Evolutionary conservation across 2,113 vertebrate genomes (phyloP), one percentile per base, ranked within the genome.

Genomic region (Pitta sordida): DNA sequence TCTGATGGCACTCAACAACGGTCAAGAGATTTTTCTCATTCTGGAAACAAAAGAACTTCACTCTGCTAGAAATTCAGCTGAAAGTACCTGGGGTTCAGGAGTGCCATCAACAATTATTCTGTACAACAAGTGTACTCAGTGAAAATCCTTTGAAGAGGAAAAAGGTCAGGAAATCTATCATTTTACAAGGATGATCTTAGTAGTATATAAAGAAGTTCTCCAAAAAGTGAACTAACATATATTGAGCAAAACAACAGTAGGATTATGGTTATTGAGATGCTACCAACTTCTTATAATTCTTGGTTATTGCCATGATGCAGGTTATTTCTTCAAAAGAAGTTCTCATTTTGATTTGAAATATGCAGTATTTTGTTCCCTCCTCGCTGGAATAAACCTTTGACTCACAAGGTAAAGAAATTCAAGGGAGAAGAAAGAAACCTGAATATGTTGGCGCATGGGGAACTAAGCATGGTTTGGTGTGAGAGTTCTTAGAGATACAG

Each of bases 91-190:
- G 43, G 64, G 70, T 67, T 85, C 24, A 36, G 67, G 68, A 88
- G 24, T 20, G 51, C 75, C 86, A 36, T 36, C 86, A 89, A 77
- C 74, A 93, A 90, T 78, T 82, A 65, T 49, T 73, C 74, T 62
- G 39, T 30, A 75, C 65, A 84, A 73, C 20, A 62, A 82, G 23
- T 0, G 0, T 21, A 60, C 48, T 81, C 2, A 0, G 52, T 71
- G 78, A 87, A 92, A 88, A 88, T 6, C 53, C n/a, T 81, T 53
- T 78, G 65, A 82, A 75, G 27, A 94, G 62, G 52, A 26, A 73
- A 87, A 82, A 79, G 92, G 74, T 92, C 83, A 95, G 78, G n/a
- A 55, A 64, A 90, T 59, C 34, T 73, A 36, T 89, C 77, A 65
- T 56, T 93, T 75, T 76, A 73, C 62, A 74, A 60, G 80, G 67